phyloP scores from a whole-genome alignment of 2,797 vertebrate genomes.

The Silurus aristotelis region DNA sequence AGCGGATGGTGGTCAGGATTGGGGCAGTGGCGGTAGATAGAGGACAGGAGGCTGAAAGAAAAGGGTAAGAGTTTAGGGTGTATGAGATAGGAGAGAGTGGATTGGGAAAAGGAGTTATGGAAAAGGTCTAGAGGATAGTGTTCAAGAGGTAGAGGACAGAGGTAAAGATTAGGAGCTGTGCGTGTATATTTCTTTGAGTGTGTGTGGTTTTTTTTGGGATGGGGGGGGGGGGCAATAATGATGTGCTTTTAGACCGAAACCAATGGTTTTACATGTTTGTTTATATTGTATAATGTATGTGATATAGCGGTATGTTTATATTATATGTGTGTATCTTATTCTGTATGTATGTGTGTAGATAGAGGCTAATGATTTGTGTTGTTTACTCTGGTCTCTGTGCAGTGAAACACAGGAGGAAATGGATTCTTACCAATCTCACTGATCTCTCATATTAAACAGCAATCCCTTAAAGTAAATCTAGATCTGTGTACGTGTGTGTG shows the following conservation, averaged over 20 bases:
- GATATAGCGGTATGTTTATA: slow-evolving; percentile 2
- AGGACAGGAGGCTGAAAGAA: background rate
- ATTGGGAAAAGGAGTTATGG: background rate
- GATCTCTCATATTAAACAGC: slow-evolving; percentile 27
- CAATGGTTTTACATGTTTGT: background rate
- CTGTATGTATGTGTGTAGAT: slow-evolving; percentile 11
- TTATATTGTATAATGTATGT: slow-evolving; percentile 8
- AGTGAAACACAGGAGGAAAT: slow-evolving; percentile 13
- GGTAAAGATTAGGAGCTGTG: background rate
- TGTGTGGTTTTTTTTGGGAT: too few relatives aligned
- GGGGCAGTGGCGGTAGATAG: background rate
- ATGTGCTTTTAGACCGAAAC: slow-evolving; percentile 1
- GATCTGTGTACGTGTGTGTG: background rate
- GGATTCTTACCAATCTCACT: slow-evolving; percentile 6
- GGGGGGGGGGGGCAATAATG: background rate
- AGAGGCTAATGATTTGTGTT: slow-evolving; percentile 22
- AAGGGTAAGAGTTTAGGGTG: background rate
- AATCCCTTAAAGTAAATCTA: slow-evolving; percentile 12
- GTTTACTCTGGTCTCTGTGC: slow-evolving; percentile 8
- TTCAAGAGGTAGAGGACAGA: background rate
- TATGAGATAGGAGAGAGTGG: background rate
- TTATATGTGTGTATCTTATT: slow-evolving; percentile 34
- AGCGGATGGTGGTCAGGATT: background rate
- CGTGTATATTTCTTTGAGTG: background rate
- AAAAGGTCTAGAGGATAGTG: too few relatives aligned